Conservation (phyloP, 2,888 invertebrate genomes). For the Oscheius sp. region DNA sequence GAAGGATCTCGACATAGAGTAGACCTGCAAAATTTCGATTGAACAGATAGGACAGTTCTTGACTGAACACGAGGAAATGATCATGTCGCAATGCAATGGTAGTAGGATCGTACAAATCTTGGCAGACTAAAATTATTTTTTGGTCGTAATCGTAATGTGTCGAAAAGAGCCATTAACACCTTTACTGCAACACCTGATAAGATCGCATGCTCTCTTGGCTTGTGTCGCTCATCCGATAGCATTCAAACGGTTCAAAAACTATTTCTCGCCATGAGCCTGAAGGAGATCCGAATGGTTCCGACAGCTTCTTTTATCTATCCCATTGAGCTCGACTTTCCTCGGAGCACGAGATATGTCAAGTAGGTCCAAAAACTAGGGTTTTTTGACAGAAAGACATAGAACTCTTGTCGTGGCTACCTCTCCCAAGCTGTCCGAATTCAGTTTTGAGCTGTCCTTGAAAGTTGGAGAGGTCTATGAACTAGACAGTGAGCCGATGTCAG, state of each 20-base stretch:
- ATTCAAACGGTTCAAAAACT: not conserved
- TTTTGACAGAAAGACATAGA: not conserved
- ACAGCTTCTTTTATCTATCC: not conserved
- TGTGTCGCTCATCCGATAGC: not conserved
- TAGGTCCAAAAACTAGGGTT: not conserved
- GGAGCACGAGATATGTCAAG: slow-evolving; percentile 6
- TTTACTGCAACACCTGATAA: too few relatives aligned
- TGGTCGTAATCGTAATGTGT: too few relatives aligned
- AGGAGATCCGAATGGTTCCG: not conserved
- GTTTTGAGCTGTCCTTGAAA: slow-evolving; percentile 1
- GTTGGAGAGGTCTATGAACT: slow-evolving; percentile 7
- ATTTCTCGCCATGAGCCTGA: not conserved
- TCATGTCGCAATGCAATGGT: too few relatives aligned
- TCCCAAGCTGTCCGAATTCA: not conserved
- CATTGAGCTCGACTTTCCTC: not conserved
- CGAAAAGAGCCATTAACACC: too few relatives aligned
- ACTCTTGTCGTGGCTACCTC: not conserved
- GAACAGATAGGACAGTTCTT: too few relatives aligned
- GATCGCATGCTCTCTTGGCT: too few relatives aligned
- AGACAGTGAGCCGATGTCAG: not conserved
- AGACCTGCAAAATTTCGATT: too few relatives aligned
- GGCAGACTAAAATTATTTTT: too few relatives aligned
- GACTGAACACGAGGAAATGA: too few relatives aligned
- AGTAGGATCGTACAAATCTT: too few relatives aligned
- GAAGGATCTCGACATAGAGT: too few relatives aligned